Evolutionary conservation across 2,113 vertebrate genomes (phyloP), one percentile per base, ranked within the genome.

Genomic region (Delphinus delphis): DNA sequence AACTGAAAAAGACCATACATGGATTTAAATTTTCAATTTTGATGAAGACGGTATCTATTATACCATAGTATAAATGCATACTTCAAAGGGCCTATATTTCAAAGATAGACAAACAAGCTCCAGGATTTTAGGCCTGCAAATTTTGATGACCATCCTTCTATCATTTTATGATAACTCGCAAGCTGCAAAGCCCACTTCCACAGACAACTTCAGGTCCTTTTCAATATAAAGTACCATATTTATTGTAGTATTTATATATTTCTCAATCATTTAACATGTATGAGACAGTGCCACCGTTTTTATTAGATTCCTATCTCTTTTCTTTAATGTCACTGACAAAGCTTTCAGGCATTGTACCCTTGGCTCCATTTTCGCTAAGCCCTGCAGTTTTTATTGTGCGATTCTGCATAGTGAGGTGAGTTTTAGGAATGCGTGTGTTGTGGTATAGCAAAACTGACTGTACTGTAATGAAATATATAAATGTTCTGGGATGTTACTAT

Each of bases 61-160:
- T 53, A n/a, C 74, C 74, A 77, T 53, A 77, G 33, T n/a, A 77
- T 21, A 41, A 92, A 76, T 44, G 17, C n/a, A 28, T 33, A 6
- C 41, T 65, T 94, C 93, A 41, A 94, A 85, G 38, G 38, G 25
- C n/a, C 67, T 62, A 4, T 36, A 23, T 88, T 79, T 86, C 82
- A 96, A 93, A 89, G 36, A 60, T 47, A 58, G n/a, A 84, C 44
- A 93, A 87, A 36, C 21, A 63, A 90, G n/a, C 26, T 94, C 67
- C 62, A 79, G 73, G 73, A 96, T 83, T 90, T 81, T 63, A 70
- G 86, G 63, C n/a, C 58, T 7, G 7, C 55, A 76, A 67, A 86
- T 85, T 55, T 58, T 73, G 26, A 47, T 68, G 21, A 44, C 10
- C 33, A 85, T 88, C 31, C 50, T 81, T 47, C 58, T 41, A 38